phyloP scores from a whole-genome alignment of 2,888 invertebrate species.

The Chloroclystis v-ata region DNA sequence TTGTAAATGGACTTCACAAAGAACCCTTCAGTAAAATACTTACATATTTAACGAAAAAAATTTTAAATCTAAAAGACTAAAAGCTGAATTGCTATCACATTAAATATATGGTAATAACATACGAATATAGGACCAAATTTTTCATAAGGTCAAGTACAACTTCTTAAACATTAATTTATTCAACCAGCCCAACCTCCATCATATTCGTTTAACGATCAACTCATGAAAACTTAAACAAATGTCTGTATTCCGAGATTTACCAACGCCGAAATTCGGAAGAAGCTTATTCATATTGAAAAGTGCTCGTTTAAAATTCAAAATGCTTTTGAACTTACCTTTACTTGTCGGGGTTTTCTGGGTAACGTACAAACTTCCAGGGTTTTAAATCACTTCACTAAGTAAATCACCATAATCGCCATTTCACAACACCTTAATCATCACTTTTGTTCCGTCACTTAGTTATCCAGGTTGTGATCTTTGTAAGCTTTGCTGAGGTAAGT shows the following conservation, averaged over 20 bases:
- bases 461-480: not conserved
- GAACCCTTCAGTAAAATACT: not conserved
- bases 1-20: constrained; percentile 1
- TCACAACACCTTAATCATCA: constrained; percentile 46
- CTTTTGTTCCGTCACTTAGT: constrained; percentile 28
- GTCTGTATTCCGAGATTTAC: constrained; percentile 29
- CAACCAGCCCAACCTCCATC: constrained; percentile 30
- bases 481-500: not conserved
- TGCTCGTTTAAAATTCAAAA: constrained; percentile 36
- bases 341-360: constrained; percentile 40
- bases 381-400: constrained; percentile 53
- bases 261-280: constrained; percentile 25
- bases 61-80: constrained; percentile 15
- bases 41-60: constrained; percentile 6
- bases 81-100: constrained; percentile 22
- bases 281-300: constrained; percentile 51
- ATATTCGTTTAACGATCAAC: constrained; percentile 35
- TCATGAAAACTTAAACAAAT: constrained; percentile 39
- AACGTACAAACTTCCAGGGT: constrained; percentile 49
- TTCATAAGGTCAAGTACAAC: too few relatives aligned
- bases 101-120: not conserved
- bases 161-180: constrained; percentile 19
- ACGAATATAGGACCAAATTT: too few relatives aligned
- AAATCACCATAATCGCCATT: constrained; percentile 62
- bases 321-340: constrained; percentile 52